Base-by-base conservation (phyloP, 1,140 invertebrate species). In the Habropoda laboriosa region DNA sequence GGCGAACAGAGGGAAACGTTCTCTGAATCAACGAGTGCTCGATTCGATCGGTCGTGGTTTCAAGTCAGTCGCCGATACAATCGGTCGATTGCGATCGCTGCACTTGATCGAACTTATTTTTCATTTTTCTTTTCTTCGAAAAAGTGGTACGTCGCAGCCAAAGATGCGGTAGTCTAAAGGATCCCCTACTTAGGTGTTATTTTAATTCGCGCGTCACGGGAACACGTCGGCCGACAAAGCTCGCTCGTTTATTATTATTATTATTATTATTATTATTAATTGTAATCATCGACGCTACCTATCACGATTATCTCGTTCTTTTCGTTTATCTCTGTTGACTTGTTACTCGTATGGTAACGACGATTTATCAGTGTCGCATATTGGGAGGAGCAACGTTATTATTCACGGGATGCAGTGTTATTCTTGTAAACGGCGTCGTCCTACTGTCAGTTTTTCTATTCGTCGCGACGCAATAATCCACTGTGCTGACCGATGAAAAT, bases 51-150 rank as follows among this genome's bases (percentile, higher is more conserved):
- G 38, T 80, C 68, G 60, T n/a, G 47, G 40, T 49, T 55, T 85
- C 61, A 61, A 78, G 71, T 84, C 68, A 73, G 42, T 57, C 77
- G 71, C 67, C n/a, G 75, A 80, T 75, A 75, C 67, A 51, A 71
- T 63, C 42, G 68, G 85, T 49, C 55, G 73, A 68, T 67, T 24
- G 42, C 21, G 35, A 77, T 85, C 66, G 78, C 49, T 47, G 13
- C 5, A 13, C 32, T 68, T n/a, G 47, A 68, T 32, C 64, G 32
- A 32, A 30, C 45, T 47, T 45, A n/a, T 27, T 32, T 49, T 49
- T 35, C 18, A n/a, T 13, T 57, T 60, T n/a, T 60, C 6, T 60
- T 60, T 45, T 72, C 66, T 79, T 30, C n/a, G n/a, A n/a, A n/a
- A n/a, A 67, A 71, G 60, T 84, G 74, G 60, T 30, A 51, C 49